Evolutionary conservation across 2,888 invertebrate genomes (phyloP), one percentile per base, ranked within the genome.

Genomic region (Himalopsyche anomala): DNA sequence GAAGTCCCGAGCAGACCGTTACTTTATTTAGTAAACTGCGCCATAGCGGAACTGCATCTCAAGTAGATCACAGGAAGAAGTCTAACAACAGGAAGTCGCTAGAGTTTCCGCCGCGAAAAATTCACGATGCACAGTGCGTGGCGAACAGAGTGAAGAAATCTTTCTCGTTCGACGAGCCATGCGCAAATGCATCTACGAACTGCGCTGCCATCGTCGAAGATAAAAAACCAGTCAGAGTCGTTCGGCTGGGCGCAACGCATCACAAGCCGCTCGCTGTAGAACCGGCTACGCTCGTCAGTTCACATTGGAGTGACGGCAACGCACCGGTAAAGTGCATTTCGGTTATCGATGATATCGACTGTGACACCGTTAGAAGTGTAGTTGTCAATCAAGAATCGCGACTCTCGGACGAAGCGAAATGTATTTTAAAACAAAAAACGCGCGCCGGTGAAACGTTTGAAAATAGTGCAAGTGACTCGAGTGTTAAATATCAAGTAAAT

Each of bases 71-170:
- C 74, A 74, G 36, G 74, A 74, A 86, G 56, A 93, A 93, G 89
- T 91, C 91, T 87, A 92, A 92, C 88, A 93, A 93, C 90, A 90
- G 93, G 82, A 91, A 92, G 89, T 93, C 93, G 86, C 91, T 93
- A 55, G 93, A 93, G 90, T 92, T 93, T 55, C 93, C 93, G 89
- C 86, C 88, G 87, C 82, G 89, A 28, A 89, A 89, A 84, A 87
- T 89, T 69, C 85, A 85, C 85, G 88, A 88, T 84, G 84, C 87
- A 15, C 84, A 87, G 36, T 81, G 88, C 54, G 86, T 86, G 38
- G 84, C 85, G 28, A 84, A 87, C 62, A 86, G 82, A 62, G 88
- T 88, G 54, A 88, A 88, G 80, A 88, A 88, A 55, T 88, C 88
- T 12, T 88, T 86, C 83, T 88, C 88, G 15, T 88, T 88, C 85